phyloP scores from a whole-genome alignment of 2,888 invertebrate species.

The Epistrophella euchroma region DNA sequence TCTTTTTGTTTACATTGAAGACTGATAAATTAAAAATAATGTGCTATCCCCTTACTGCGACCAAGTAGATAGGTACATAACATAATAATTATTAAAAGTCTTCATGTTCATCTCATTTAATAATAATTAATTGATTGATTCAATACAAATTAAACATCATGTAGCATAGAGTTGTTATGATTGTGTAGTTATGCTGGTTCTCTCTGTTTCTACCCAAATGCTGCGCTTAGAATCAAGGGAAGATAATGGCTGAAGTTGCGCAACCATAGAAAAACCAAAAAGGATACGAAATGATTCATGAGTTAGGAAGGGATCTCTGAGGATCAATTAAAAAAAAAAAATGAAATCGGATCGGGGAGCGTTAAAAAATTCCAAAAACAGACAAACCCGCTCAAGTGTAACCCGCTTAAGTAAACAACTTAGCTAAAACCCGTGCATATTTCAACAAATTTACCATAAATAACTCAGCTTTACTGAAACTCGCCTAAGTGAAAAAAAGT shows the following conservation, averaged over 20 bases:
- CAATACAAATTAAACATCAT: constrained; percentile 33
- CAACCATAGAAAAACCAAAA: constrained; percentile 1
- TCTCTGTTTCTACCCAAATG: background rate
- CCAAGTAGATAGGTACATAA: background rate
- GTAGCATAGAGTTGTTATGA: constrained; percentile 24
- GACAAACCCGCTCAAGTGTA: no score
- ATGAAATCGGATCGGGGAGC: background rate
- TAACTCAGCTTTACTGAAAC: no score
- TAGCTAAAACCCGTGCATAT: no score
- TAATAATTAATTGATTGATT: constrained; percentile 42
- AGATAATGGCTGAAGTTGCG: constrained; percentile 17
- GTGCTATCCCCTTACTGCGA: background rate
- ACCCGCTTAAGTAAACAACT: no score
- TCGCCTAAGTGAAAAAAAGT: no score
- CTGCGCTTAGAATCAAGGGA: background rate
- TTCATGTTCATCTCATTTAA: constrained; percentile 27
- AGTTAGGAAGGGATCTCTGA: background rate
- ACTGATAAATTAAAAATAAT: constrained; percentile 21
- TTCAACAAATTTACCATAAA: no score
- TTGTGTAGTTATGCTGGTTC: constrained; percentile 12
- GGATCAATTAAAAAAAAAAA: background rate
- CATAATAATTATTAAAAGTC: constrained; percentile 4
- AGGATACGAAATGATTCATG: constrained; percentile 21
- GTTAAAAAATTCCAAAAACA: no score
- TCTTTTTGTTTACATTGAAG: constrained; percentile 34